Conservation (phyloP, 1,140 invertebrate species). For the Tetramorium parvispinum region DNA sequence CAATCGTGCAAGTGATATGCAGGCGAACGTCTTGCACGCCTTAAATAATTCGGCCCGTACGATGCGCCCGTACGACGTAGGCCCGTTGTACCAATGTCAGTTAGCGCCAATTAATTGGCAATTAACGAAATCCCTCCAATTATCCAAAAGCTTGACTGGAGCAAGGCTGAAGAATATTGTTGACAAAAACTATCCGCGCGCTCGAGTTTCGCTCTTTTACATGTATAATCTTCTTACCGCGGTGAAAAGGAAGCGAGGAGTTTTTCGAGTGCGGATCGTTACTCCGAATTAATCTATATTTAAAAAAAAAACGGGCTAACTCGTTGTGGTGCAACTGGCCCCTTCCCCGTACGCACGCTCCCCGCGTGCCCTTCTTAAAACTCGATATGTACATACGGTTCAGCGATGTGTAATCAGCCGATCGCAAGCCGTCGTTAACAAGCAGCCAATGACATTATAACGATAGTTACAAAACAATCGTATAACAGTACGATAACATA, state of each 20-base stretch:
- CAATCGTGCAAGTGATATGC: conserved; percentile 54
- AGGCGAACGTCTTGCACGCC: conserved; percentile 23
- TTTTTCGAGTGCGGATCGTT: too few species aligned
- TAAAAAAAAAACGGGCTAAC: background rate
- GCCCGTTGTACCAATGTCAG: conserved; percentile 10
- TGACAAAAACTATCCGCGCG: background rate
- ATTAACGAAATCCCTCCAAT: background rate
- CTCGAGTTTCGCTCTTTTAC: background rate
- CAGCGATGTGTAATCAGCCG: conserved; percentile 48
- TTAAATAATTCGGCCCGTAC: conserved; percentile 24
- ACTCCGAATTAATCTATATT: background rate
- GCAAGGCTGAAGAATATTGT: background rate
- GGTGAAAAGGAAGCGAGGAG: background rate
- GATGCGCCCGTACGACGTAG: background rate
- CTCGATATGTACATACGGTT: conserved; percentile 70
- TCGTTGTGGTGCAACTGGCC: background rate
- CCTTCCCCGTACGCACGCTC: background rate
- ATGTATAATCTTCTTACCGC: background rate
- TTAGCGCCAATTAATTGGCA: background rate
- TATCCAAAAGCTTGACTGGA: background rate
- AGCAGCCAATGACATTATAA: conserved; percentile 72
- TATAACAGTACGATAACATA: conserved; percentile 53
- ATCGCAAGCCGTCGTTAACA: conserved; percentile 66
- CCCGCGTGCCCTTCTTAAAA: conserved; percentile 31
- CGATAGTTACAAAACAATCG: conserved; percentile 71